Conservation (phyloP, 2,888 invertebrate genomes). For the Aleiodes testaceus region DNA sequence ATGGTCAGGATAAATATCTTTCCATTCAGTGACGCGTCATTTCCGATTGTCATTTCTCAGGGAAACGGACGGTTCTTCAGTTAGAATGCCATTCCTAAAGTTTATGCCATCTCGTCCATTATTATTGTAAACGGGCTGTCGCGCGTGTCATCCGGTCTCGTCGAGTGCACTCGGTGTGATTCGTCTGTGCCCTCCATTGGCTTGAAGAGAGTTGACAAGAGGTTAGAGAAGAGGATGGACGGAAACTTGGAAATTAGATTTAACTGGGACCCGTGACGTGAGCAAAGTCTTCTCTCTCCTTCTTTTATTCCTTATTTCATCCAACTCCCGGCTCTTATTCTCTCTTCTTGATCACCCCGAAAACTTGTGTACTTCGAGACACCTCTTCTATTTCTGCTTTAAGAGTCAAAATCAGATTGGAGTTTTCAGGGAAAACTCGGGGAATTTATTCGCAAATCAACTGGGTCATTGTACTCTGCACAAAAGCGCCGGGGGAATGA, state of each 20-base stretch:
- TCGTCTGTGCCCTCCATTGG: slow-evolving; percentile 35
- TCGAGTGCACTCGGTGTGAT: slow-evolving; percentile 45
- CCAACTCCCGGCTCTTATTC: slow-evolving; percentile 13
- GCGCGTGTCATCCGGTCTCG: slow-evolving; percentile 50
- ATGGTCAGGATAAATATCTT: slow-evolving; percentile 27
- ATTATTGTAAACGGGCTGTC: slow-evolving; percentile 52
- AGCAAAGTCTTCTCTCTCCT: slow-evolving; percentile 34
- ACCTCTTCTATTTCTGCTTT: neutral
- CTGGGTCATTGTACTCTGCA: slow-evolving; percentile 1
- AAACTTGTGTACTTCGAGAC: slow-evolving; percentile 9
- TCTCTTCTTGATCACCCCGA: slow-evolving; percentile 18
- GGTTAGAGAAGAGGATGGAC: slow-evolving; percentile 37
- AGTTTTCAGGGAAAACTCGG: neutral
- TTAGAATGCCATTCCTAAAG: slow-evolving; percentile 44
- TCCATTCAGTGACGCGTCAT: slow-evolving; percentile 57
- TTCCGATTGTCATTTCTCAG: slow-evolving; percentile 66
- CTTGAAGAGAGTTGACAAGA: slow-evolving; percentile 44
- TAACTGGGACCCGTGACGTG: slow-evolving; percentile 53
- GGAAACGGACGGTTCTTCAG: slow-evolving; percentile 39
- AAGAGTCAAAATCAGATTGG: slow-evolving; percentile 13
- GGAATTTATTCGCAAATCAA: slow-evolving; percentile 17
- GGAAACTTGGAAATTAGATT: slow-evolving; percentile 65
- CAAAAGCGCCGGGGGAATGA: neutral
- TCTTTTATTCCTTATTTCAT: neutral
- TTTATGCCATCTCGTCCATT: slow-evolving; percentile 48